Conservation (phyloP, 1,140 invertebrate species). For the Pinna nobilis region DNA sequence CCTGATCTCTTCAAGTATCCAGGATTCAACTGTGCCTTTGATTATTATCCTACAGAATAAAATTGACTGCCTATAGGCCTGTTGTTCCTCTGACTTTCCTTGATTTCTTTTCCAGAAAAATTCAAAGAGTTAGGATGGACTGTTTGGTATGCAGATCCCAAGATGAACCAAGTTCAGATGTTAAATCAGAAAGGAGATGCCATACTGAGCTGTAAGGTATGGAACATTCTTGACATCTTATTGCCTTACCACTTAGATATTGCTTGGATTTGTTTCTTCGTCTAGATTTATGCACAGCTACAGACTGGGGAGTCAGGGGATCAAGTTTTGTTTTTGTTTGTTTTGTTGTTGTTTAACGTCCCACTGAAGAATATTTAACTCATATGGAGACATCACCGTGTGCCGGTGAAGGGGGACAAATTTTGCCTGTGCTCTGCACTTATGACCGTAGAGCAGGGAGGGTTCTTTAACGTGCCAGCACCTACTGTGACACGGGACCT, state of each 20-base stretch:
- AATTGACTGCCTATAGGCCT: not conserved
- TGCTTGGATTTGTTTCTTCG: not conserved
- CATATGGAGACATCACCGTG: too few species aligned
- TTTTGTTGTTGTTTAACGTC: too few species aligned
- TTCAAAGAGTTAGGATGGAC: constrained; percentile 41
- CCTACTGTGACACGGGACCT: too few species aligned
- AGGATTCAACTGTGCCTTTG: not conserved
- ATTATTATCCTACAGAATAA: not conserved
- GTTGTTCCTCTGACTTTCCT: not conserved
- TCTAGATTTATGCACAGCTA: not conserved
- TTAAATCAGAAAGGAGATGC: constrained; percentile 49
- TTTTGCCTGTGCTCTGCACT: too few species aligned
- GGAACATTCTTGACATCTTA: too few species aligned
- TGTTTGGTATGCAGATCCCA: constrained; percentile 51
- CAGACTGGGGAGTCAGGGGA: not conserved
- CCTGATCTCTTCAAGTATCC: not conserved
- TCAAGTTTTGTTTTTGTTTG: constrained; percentile 1
- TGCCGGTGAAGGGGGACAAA: too few species aligned
- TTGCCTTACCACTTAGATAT: not conserved
- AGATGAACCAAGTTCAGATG: constrained; percentile 17
- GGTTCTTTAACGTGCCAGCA: too few species aligned
- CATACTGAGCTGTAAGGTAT: constrained; percentile 56
- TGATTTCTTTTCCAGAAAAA: constrained; percentile 39
- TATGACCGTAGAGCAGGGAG: too few species aligned
- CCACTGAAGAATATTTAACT: too few species aligned